Percentiles rank a stretch among this genome's conserved stretches.
Evolutionary conservation across 2,113 vertebrate genomes (phyloP).

Genomic region (Siniperca chuatsi): DNA sequence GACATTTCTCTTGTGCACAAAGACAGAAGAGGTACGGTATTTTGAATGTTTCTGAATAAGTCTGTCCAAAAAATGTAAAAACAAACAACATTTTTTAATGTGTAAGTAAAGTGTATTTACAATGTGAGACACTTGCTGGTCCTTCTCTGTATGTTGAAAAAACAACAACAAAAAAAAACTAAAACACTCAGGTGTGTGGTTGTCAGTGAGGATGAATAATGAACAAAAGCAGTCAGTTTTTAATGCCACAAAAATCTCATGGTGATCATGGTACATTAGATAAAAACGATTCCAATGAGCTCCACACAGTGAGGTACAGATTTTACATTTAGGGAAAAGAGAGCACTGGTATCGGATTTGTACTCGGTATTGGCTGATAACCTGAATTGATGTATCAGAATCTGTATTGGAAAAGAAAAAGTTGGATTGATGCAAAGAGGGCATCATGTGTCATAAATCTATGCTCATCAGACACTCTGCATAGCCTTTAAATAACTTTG

Average conservation of each 20-base stretch:
- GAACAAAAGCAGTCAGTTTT: background rate
- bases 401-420: background rate
- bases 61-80: background rate
- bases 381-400: background rate
- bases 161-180: background rate
- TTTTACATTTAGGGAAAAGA: background rate
- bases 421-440: background rate
- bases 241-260: too few relatives aligned
- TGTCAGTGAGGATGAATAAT: background rate
- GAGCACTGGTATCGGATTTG: background rate
- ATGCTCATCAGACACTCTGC: background rate
- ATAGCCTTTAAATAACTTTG: background rate
- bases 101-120: slow-evolving; percentile 5
- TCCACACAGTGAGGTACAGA: background rate
- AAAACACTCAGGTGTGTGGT: background rate
- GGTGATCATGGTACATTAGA: background rate
- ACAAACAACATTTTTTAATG: background rate
- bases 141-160: background rate
- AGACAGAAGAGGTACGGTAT: background rate
- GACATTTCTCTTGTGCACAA: background rate
- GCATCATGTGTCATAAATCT: background rate
- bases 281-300: background rate
- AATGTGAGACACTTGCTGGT: background rate
- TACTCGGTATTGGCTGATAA: background rate
- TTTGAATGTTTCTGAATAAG: background rate